Evolutionary conservation across 1,140 invertebrate species (phyloP).

Genomic region (Drosophila sechellia): DNA sequence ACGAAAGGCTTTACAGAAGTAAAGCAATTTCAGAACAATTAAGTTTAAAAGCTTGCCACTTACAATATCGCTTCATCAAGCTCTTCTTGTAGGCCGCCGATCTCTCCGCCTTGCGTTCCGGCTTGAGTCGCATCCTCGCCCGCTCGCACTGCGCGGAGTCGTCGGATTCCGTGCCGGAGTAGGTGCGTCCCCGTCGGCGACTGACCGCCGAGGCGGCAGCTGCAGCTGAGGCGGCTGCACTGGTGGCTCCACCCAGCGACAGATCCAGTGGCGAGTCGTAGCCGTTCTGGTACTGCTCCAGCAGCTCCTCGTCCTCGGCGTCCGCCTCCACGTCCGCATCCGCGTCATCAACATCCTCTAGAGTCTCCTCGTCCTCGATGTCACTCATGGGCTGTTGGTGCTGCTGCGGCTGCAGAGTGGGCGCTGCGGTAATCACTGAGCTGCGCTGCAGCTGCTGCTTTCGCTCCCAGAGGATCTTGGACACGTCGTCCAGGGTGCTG

Average conservation of each 20-base stretch:
- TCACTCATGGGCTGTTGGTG: constrained; percentile 64
- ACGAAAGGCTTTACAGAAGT: no score
- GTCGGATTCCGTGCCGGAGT: constrained; percentile 90
- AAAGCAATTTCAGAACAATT: no score
- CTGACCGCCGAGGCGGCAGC: constrained; percentile 32
- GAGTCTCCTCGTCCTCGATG: constrained; percentile 70
- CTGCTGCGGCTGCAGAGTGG: constrained; percentile 15
- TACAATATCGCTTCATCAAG: constrained; percentile 95
- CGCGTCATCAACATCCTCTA: constrained; percentile 60
- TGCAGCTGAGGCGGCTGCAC: constrained; percentile 24
- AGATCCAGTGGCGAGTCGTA: constrained; percentile 87
- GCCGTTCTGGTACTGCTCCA: constrained; percentile 75
- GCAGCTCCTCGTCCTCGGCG: constrained; percentile 60
- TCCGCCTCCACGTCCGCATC: constrained; percentile 66
- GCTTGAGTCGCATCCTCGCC: constrained; percentile 79
- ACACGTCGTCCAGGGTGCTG: constrained; percentile 71
- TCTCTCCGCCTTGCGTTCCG: constrained; percentile 83
- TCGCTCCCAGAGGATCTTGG: constrained; percentile 71
- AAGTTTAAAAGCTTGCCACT: constrained; percentile 86
- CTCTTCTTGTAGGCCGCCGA: constrained; percentile 94
- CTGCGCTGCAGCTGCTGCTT: constrained; percentile 74
- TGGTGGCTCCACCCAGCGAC: constrained; percentile 84
- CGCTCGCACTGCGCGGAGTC: constrained; percentile 86
- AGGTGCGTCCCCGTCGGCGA: constrained; percentile 85
- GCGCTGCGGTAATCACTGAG: constrained; percentile 66